Conservation (phyloP, 2,797 vertebrate species). For the Perodicticus potto region DNA sequence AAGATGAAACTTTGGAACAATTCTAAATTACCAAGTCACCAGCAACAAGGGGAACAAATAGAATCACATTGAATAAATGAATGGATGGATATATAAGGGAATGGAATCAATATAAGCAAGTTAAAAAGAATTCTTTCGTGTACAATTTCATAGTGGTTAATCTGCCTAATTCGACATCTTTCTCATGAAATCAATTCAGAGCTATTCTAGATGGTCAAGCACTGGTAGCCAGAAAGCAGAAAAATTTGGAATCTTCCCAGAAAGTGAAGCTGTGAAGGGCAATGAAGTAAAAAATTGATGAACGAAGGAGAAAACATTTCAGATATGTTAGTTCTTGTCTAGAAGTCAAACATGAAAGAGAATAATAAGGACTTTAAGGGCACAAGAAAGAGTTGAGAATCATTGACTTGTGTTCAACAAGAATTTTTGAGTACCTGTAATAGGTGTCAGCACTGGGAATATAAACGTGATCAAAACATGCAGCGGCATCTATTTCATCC, state of each 20-base stretch:
- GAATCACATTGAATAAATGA: background rate
- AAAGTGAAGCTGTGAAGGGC: slow-evolving; percentile 18
- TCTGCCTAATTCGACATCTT: background rate
- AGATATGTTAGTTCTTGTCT: background rate
- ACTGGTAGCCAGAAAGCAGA: background rate
- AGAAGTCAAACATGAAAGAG: slow-evolving; percentile 17
- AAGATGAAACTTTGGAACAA: slow-evolving; percentile 16
- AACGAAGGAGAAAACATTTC: background rate
- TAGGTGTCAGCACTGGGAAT: background rate
- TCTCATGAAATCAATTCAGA: slow-evolving; percentile 17
- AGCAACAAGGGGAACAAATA: background rate
- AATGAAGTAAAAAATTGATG: slow-evolving; percentile 6
- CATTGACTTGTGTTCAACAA: background rate
- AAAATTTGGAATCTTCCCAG: background rate
- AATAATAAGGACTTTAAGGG: background rate
- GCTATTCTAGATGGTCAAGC: background rate
- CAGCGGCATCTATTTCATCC: background rate
- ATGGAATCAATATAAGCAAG: background rate
- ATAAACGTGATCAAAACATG: background rate
- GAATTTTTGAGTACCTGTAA: background rate
- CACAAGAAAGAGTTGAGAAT: background rate
- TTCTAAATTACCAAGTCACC: background rate
- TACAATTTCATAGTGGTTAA: background rate
- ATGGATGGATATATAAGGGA: background rate
- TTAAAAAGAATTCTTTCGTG: background rate